Evolutionary conservation across 2,888 invertebrate genomes (phyloP).

Genomic region (Drosophila kanekoi): DNA sequence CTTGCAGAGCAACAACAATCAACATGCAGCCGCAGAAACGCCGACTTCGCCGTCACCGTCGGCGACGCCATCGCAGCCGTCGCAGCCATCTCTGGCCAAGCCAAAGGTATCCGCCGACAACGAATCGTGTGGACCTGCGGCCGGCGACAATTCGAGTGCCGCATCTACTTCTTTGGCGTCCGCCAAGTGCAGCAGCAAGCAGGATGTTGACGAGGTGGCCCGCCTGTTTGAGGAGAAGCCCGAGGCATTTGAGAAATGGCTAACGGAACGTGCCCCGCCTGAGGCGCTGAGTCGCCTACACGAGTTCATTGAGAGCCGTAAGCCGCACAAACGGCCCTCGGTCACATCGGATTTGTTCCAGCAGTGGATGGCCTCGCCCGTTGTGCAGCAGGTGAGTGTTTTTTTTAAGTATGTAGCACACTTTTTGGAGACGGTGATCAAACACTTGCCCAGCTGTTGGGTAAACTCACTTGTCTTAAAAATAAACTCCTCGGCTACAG

Average conservation of each 20-base stretch:
- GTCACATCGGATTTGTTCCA: slow-evolving; percentile 94
- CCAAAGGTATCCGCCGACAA: slow-evolving; percentile 34
- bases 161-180: slow-evolving; percentile 10
- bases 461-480: neutral
- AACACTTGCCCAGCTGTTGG: neutral
- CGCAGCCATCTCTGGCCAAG: slow-evolving; percentile 10
- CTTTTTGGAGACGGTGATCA: neutral
- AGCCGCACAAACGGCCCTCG: slow-evolving; percentile 88
- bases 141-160: slow-evolving; percentile 9
- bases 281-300: slow-evolving; percentile 88
- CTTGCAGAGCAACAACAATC: slow-evolving; percentile 67
- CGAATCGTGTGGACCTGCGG: slow-evolving; percentile 24
- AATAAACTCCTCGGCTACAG: neutral
- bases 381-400: slow-evolving; percentile 88
- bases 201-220: slow-evolving; percentile 84
- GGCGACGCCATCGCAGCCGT: too few relatives aligned
- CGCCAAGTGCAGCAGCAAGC: slow-evolving; percentile 51
- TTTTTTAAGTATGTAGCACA: slow-evolving; percentile 6
- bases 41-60: slow-evolving; percentile 25
- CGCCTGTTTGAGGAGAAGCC: slow-evolving; percentile 88
- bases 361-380: slow-evolving; percentile 92
- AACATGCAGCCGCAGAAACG: slow-evolving; percentile 41
- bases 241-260: slow-evolving; percentile 90
- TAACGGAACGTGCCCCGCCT: slow-evolving; percentile 90
- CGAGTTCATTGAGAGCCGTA: slow-evolving; percentile 86